Conservation (phyloP, 2,113 vertebrate species). For the Pterocles burchelli region DNA sequence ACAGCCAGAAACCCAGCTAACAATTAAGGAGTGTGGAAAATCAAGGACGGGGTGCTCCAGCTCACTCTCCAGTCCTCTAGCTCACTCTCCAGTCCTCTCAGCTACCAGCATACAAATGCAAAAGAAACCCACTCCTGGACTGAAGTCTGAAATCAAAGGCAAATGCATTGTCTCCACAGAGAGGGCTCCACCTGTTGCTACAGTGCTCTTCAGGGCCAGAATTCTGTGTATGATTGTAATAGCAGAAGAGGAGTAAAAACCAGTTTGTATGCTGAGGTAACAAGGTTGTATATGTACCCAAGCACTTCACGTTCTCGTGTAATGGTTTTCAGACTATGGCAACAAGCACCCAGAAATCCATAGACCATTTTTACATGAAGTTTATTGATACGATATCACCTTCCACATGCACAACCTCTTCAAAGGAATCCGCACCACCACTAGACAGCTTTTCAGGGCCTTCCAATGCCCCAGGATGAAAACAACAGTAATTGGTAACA, state of each 20-base stretch:
- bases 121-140: neutral
- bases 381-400: accelerated
- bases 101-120: neutral
- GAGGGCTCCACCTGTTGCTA: neutral
- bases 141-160: neutral
- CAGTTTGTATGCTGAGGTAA: neutral
- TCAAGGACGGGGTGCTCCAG: neutral
- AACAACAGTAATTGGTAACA: neutral
- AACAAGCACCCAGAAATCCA: accelerated
- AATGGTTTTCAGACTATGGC: neutral
- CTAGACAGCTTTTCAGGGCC: neutral
- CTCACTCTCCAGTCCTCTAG: neutral
- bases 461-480: neutral
- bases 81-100: neutral
- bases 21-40: neutral
- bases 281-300: accelerated
- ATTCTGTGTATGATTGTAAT: neutral
- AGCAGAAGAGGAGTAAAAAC: neutral
- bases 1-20: neutral
- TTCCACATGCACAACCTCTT: accelerated
- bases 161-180: neutral
- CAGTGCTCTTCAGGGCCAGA: neutral
- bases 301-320: neutral
- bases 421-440: neutral
- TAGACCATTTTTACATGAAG: neutral